These are phyloP conservation scores for Sarcophilus harrisii DNA, from an alignment of 2,797 vertebrate genomes.

Conservation along the genomic window DNA sequence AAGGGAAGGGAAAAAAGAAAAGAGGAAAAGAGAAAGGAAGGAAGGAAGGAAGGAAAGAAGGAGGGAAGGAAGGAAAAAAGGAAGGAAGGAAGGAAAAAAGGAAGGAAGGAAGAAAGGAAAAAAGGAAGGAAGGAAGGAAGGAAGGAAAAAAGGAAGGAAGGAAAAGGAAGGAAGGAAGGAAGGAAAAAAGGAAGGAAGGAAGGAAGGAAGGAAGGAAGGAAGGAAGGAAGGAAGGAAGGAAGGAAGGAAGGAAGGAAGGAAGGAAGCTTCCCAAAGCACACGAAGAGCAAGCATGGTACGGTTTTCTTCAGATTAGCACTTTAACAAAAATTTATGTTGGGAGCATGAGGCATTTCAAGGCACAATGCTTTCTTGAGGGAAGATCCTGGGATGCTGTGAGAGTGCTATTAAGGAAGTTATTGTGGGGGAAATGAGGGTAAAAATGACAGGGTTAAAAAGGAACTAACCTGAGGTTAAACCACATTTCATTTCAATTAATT, in stretches of 20 bases:
- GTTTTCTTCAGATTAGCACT: not conserved
- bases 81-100: no score
- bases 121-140: fast-evolving
- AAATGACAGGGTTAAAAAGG: not conserved
- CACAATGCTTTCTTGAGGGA: not conserved
- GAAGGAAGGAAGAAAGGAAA: no score
- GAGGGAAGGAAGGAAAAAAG: no score
- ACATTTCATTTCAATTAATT: not conserved
- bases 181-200: no score
- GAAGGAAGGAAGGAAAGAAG: no score
- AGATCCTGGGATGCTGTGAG: not conserved
- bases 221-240: not conserved
- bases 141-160: no score
- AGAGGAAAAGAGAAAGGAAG: no score
- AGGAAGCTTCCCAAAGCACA: not conserved
- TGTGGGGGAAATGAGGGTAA: not conserved
- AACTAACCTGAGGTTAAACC: not conserved
- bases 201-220: no score
- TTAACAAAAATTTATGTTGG: not conserved
- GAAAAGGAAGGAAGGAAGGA: no score
- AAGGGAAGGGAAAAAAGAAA: no score
- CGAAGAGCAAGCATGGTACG: not conserved
- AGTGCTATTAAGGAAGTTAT: not conserved
- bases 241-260: no score
- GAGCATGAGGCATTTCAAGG: not conserved